A percentile compares a stretch with the other conserved stretches of the same genome.
phyloP scores from a whole-genome alignment of 2,888 invertebrate genomes.

The Amphipoea lucens region DNA sequence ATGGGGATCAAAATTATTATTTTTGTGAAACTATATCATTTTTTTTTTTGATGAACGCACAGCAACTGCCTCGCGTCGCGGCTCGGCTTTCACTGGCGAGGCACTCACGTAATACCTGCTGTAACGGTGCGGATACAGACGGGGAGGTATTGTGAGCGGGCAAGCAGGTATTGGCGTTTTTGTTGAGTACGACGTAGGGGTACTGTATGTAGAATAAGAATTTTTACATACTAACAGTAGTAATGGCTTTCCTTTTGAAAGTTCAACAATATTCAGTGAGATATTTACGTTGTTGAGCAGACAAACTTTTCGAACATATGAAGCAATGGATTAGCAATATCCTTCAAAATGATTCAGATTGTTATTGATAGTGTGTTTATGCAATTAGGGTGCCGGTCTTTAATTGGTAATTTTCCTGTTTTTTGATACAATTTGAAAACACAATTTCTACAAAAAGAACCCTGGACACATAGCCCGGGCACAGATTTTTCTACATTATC shows the following conservation, averaged over 20 bases:
- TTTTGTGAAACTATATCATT: constrained; percentile 68
- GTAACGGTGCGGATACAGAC: constrained; percentile 74
- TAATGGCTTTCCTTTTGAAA: too few relatives aligned
- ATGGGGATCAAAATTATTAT: neutral
- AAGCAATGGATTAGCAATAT: too few relatives aligned
- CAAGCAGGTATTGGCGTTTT: neutral
- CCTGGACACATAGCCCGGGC: neutral
- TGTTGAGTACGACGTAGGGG: neutral
- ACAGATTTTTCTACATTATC: neutral
- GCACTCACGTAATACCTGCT: constrained; percentile 73
- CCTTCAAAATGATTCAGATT: neutral
- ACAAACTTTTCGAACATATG: too few relatives aligned
- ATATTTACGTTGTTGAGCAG: too few relatives aligned
- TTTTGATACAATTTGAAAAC: neutral
- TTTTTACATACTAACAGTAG: neutral
- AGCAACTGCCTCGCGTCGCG: constrained; percentile 69
- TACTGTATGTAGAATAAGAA: neutral
- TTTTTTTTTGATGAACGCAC: constrained; percentile 53
- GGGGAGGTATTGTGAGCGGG: constrained; percentile 42
- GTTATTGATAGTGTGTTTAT: neutral
- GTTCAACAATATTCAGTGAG: too few relatives aligned
- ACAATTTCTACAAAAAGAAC: neutral
- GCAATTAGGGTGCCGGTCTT: too few relatives aligned
- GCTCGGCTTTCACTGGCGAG: constrained; percentile 81
- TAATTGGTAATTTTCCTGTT: neutral